Conservation (phyloP, 2,797 vertebrate species). For the Uromys caudimaculatus region DNA sequence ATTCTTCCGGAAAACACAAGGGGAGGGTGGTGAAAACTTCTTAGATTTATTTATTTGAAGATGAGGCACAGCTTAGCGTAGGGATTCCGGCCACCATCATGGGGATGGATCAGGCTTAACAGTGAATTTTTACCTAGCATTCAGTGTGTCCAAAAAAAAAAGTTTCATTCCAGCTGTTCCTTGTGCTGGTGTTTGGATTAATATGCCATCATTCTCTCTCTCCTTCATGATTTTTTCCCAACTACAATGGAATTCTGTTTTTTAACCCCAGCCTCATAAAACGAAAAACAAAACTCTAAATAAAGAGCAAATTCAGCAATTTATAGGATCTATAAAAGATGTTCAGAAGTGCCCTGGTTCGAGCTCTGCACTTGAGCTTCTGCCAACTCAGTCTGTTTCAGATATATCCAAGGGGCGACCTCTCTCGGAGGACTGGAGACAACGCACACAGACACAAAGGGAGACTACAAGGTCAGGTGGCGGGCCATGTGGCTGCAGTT, state of each 20-base stretch:
- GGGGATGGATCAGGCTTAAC: background rate
- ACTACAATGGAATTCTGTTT: slow-evolving; percentile 46
- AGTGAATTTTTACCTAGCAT: slow-evolving; percentile 29
- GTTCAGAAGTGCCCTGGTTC: slow-evolving; percentile 23
- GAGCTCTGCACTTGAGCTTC: slow-evolving; percentile 23
- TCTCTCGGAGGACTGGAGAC: background rate
- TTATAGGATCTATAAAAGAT: slow-evolving; percentile 57
- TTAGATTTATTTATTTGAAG: background rate
- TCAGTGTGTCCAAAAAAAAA: slow-evolving; percentile 27
- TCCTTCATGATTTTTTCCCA: slow-evolving; percentile 24
- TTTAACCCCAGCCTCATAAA: slow-evolving; percentile 58
- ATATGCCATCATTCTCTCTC: background rate
- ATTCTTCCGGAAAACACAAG: background rate
- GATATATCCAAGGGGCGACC: background rate
- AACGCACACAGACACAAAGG: background rate
- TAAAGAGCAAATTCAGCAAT: slow-evolving; percentile 63
- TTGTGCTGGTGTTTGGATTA: background rate
- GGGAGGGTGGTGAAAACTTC: background rate
- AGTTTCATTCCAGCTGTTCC: background rate
- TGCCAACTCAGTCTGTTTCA: slow-evolving; percentile 28
- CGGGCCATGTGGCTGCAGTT: background rate
- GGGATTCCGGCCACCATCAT: background rate
- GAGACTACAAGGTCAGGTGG: background rate
- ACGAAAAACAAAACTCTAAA: slow-evolving; percentile 22
- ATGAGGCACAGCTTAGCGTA: background rate